Evolutionary conservation across 2,113 vertebrate species (phyloP), one percentile per base, ranked within the genome.

Genomic region (Donacobius atricapilla): DNA sequence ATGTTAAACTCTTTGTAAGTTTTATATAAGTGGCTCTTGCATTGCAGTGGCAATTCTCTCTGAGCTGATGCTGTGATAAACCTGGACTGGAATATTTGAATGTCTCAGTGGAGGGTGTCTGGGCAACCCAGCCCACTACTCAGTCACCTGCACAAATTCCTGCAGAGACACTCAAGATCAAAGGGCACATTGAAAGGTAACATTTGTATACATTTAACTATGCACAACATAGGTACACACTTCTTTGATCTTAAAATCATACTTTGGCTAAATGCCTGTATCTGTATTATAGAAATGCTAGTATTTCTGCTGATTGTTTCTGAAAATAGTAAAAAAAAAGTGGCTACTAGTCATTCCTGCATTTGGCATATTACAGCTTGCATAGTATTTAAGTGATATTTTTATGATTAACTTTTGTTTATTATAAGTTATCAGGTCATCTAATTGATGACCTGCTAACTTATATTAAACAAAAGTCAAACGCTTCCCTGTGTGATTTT

Each of bases 61-160:
- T 40, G 68, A 58, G 20, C 30, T 12, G 16, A 21, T 54, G 31
- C 25, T 25, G 8, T 6, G 27, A 51, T 24, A 54, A 53, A 69
- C 10, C 12, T 21, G 17, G 27, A 33, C 33, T 35, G 21, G 42
- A 11, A 3, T 8, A 22, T 78, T 31, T 58, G 44, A 42, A 20
- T 22, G 3, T 39, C 6, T 15, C 21, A 13, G 12, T 9, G 24
- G n/a, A 45, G 11, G 1, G 1, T 2, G 15, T 31, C 58, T 16
- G 5, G 51, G 30, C 25, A 11, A 40, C 37, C 63, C 57, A 31
- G 35, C 23, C 53, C 15, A 6, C 33, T 51, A 3, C 28, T 28
- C 30, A 63, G 51, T 21, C 3, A 12, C 12, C 42, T 37, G 31
- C 10, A 40, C 39, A 37, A 60, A 64, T 60, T 65, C 51, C 69